These are phyloP conservation scores for Hemistola chrysoprasaria DNA, from an alignment of 2,888 invertebrate species.

Conservation along the genomic window DNA sequence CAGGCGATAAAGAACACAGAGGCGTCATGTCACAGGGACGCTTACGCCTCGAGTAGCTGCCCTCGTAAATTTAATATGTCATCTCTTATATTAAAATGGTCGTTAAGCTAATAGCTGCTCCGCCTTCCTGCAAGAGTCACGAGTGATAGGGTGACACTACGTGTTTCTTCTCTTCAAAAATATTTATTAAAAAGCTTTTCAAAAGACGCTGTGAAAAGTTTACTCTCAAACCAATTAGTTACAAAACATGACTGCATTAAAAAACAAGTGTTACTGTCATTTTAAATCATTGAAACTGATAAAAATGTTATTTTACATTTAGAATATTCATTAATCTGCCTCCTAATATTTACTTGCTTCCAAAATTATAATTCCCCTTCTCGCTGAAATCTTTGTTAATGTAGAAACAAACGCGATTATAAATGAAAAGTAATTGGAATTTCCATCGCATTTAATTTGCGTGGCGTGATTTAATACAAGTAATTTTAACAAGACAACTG, in stretches of 20 bases:
- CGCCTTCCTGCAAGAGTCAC: slow-evolving; percentile 54
- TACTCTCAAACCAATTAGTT: no score
- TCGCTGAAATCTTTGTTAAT: slow-evolving; percentile 28
- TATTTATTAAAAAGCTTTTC: slow-evolving; percentile 27
- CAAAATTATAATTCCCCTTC: slow-evolving; percentile 27
- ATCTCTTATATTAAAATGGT: slow-evolving; percentile 80
- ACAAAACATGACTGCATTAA: no score
- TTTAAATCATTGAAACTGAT: slow-evolving; percentile 22
- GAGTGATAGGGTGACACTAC: slow-evolving; percentile 58
- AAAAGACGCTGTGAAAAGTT: no score
- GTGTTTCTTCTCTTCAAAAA: no score
- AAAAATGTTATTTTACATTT: slow-evolving; percentile 26
- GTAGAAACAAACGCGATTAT: slow-evolving; percentile 31
- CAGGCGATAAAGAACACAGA: slow-evolving; percentile 74
- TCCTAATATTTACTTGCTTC: slow-evolving; percentile 27
- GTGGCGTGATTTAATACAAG: slow-evolving; percentile 32
- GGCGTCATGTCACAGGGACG: slow-evolving; percentile 68
- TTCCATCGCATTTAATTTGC: slow-evolving; percentile 33
- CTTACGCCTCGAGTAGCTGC: slow-evolving; percentile 66
- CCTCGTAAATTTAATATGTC: slow-evolving; percentile 81
- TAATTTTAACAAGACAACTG: slow-evolving; percentile 35
- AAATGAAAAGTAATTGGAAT: slow-evolving; percentile 32
- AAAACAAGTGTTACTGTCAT: no score
- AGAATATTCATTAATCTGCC: slow-evolving; percentile 26
- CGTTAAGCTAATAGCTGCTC: slow-evolving; percentile 79